phyloP scores from a whole-genome alignment of 2,888 invertebrate genomes.

The Gnatocerus cornutus region DNA sequence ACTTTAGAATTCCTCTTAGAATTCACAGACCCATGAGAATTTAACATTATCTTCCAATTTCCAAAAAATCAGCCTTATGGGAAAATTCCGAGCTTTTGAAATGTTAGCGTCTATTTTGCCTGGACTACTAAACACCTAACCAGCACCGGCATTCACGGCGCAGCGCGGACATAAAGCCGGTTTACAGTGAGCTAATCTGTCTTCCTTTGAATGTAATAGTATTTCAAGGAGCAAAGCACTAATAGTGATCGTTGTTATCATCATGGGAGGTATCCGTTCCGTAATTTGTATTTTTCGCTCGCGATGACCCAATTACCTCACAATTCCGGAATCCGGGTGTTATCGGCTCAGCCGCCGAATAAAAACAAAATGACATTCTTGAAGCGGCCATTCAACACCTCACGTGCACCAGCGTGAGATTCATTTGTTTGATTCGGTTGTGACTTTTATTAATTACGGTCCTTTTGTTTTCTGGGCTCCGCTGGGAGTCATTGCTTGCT shows the following conservation, averaged over 20 bases:
- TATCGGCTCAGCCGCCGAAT: conserved; percentile 15
- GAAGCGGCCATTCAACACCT: conserved; percentile 39
- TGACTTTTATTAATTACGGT: conserved; percentile 50
- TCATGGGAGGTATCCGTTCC: conserved; percentile 45
- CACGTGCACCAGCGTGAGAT: conserved; percentile 44
- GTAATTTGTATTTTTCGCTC: conserved; percentile 43
- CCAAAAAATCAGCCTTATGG: no score
- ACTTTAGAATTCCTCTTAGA: no score
- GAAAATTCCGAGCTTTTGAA: no score
- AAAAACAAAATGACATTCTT: conserved; percentile 44
- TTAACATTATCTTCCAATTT: no score
- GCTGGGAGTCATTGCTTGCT: conserved; percentile 49
- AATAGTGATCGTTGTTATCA: conserved; percentile 47
- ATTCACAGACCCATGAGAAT: no score
- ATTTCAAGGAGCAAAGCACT: conserved; percentile 47
- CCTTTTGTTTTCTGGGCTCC: conserved; percentile 46
- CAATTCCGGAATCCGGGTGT: conserved; percentile 2
- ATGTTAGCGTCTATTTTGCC: no score
- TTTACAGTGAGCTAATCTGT: conserved; percentile 48
- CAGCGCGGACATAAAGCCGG: conserved; percentile 48
- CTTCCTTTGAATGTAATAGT: conserved; percentile 50
- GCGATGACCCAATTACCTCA: conserved; percentile 30
- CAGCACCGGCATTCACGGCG: conserved; percentile 42
- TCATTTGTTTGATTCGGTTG: conserved; percentile 47
- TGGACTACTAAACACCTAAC: conserved; percentile 41